Evolutionary conservation across 2,888 invertebrate genomes (phyloP).

Genomic region (Cephalotes varians): DNA sequence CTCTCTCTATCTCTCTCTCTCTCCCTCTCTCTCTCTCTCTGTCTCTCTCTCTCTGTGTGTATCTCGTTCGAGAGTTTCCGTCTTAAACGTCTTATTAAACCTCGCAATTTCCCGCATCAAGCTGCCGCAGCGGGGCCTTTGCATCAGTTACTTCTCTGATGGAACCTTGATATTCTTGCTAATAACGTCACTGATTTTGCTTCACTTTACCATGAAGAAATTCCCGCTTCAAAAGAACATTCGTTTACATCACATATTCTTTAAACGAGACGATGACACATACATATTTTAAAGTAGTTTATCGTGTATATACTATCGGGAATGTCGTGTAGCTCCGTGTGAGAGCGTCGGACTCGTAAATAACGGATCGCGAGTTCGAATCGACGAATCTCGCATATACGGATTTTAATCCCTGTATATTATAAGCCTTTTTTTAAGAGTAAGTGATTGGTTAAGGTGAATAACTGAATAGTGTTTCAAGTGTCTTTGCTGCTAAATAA

Average conservation of each 20-base stretch:
- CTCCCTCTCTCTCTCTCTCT: not conserved
- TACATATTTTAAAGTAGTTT: not conserved
- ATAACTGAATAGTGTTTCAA: too few species aligned
- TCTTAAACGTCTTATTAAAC: constrained; percentile 32
- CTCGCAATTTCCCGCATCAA: constrained; percentile 28
- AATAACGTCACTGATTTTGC: constrained; percentile 19
- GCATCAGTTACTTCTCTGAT: constrained; percentile 26
- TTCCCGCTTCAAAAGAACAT: constrained; percentile 1
- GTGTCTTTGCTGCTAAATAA: too few species aligned
- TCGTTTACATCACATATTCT: not conserved
- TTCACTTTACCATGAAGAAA: constrained; percentile 13
- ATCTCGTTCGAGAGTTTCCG: constrained; percentile 22
- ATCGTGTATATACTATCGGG: too few species aligned
- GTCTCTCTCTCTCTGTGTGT: constrained; percentile 3
- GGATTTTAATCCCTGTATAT: too few species aligned
- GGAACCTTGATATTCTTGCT: constrained; percentile 8
- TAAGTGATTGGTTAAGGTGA: too few species aligned
- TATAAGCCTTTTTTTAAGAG: too few species aligned
- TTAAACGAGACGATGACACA: not conserved
- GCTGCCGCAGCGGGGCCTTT: constrained; percentile 8
- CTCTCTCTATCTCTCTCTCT: too few species aligned
- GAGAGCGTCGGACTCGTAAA: too few species aligned
- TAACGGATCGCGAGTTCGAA: too few species aligned
- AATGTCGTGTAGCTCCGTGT: too few species aligned
- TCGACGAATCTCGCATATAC: too few species aligned